Evolutionary conservation across 2,113 vertebrate genomes (phyloP).

Genomic region (Chunga burmeisteri): DNA sequence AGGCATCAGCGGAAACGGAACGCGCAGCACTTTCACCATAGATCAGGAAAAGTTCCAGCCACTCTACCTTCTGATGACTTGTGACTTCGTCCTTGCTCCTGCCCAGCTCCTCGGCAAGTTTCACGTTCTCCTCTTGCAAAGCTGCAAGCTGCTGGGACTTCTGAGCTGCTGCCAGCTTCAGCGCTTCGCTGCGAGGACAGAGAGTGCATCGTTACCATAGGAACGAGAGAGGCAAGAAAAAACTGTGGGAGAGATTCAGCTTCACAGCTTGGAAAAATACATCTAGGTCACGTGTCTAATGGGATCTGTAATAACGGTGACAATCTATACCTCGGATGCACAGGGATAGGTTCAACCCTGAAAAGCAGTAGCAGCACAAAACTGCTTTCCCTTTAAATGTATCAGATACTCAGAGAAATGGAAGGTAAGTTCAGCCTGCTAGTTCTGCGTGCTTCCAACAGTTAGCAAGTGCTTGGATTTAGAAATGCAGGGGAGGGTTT

Average conservation of each 20-base stretch:
- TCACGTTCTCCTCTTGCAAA: constrained; percentile 87
- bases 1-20: neutral
- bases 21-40: neutral
- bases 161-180: constrained; percentile 82
- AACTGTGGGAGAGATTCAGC: constrained; percentile 76
- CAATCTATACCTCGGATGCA: neutral
- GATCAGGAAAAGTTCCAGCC: neutral
- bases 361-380: neutral
- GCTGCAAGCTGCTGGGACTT: constrained; percentile 82
- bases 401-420: neutral
- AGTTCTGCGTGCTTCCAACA: fast-evolving
- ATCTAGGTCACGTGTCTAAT: constrained; percentile 58
- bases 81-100: constrained; percentile 79
- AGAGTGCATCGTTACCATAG: constrained; percentile 79
- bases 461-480: fast-evolving
- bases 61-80: constrained; percentile 83
- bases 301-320: constrained; percentile 21
- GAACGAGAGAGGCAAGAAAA: constrained; percentile 76
- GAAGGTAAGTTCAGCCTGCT: neutral
- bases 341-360: neutral
- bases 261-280: constrained; percentile 69
- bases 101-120: constrained; percentile 84
- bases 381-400: neutral
- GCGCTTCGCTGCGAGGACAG: constrained; percentile 84
- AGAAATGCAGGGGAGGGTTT: neutral